A percentile compares a stretch with the other conserved stretches of the same genome.
Conservation (phyloP, 2,888 invertebrate genomes). For the Pristionchus fissidentatus region DNA sequence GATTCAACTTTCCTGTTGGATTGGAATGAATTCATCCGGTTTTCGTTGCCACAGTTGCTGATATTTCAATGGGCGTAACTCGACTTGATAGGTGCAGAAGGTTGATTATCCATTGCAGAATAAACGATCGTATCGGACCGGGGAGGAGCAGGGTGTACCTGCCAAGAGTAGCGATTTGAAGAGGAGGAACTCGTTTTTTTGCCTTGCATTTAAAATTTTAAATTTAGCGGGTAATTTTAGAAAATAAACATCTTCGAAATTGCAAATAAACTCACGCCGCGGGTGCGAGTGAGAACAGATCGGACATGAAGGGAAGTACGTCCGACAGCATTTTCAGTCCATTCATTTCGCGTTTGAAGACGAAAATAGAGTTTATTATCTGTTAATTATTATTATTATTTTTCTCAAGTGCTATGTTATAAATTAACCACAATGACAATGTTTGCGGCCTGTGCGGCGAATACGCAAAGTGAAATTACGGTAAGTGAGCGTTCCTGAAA, state of each 20-base stretch:
- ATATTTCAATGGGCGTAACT: too few species aligned
- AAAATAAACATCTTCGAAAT: too few species aligned
- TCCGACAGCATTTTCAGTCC: background rate
- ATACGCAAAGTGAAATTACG: background rate
- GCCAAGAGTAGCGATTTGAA: too few species aligned
- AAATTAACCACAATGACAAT: background rate
- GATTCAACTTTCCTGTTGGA: too few species aligned
- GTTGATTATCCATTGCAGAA: too few species aligned
- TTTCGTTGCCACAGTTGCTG: too few species aligned
- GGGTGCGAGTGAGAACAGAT: conserved; percentile 20
- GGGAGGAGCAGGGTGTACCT: conserved; percentile 15
- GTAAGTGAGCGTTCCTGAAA: background rate
- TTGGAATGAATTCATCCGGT: too few species aligned
- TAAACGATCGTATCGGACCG: background rate
- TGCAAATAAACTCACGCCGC: background rate
- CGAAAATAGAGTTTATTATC: background rate
- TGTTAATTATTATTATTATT: background rate
- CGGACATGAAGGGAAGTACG: conserved; percentile 14
- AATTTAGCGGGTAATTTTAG: too few species aligned
- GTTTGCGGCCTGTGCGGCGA: conserved; percentile 6
- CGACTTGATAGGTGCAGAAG: too few species aligned
- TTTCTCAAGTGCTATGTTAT: too few species aligned
- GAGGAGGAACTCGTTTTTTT: too few species aligned
- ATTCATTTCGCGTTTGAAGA: background rate
- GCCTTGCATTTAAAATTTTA: too few species aligned